Conservation (phyloP, 2,113 vertebrate species). For the Passer montanus region DNA sequence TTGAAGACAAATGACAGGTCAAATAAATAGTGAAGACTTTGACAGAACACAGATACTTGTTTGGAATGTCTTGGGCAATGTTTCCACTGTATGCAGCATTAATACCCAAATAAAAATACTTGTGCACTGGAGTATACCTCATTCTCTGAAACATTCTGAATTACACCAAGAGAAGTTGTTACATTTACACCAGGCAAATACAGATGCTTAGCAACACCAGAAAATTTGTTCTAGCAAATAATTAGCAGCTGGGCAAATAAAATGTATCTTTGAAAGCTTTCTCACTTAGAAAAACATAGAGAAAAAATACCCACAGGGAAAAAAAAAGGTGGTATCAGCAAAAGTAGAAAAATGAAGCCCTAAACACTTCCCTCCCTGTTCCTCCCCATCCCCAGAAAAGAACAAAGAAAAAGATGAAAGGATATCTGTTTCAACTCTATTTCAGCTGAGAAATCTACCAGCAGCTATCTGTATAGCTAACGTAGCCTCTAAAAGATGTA, state of each 20-base stretch:
- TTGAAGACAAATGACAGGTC: background rate
- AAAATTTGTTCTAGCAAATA: background rate
- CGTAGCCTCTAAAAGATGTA: background rate
- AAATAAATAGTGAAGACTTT: background rate
- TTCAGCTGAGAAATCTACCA: background rate
- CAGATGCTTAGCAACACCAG: background rate
- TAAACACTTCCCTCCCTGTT: background rate
- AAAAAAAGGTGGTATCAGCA: background rate
- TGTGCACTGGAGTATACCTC: background rate
- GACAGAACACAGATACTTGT: background rate
- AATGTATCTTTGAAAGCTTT: background rate
- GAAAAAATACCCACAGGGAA: background rate
- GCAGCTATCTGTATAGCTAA: background rate
- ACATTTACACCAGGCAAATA: background rate
- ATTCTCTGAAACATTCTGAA: background rate
- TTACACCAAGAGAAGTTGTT: background rate
- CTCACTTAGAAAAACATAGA: background rate
- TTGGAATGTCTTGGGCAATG: background rate
- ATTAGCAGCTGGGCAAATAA: background rate
- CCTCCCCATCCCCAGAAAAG: background rate
- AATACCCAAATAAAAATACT: background rate
- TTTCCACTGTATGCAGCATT: background rate
- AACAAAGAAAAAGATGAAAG: background rate
- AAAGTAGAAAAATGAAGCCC: background rate
- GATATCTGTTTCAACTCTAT: background rate